Evolutionary conservation across 2,113 vertebrate species (phyloP), one percentile per base, ranked within the genome.

Genomic region (Urocolius indicus): DNA sequence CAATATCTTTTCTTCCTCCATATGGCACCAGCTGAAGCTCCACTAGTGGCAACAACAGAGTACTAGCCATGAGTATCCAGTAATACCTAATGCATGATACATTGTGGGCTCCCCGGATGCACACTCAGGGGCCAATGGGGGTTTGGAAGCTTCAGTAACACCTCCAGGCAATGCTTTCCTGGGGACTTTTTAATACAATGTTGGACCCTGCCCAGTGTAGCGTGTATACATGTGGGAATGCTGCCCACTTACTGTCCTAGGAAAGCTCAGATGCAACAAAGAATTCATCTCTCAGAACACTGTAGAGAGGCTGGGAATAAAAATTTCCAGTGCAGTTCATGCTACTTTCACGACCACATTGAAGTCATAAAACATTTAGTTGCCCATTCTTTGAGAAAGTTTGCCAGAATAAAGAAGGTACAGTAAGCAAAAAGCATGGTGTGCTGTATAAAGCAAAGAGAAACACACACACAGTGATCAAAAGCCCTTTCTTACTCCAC

Each of bases 101-200:
- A 26, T 15, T 38, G 34, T 6, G 3, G 27, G 6, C 9, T 75
- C 10, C 9, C 45, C 30, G 27, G 24, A 30, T 17, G 22, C 5
- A 15, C 20, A 55, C 2, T 5, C 2, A 2, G 9, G 6, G 4
- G 2, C 9, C 26, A 58, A 10, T 0, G 1, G 11, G 38, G n/a
- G 27, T 79, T 45, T 61, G n/a, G 24, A 92, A 79, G 13, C 41
- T n/a, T 71, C 43, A 67, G 34, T 32, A 62, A 36, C 13, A 72
- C 2, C 32, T 71, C 46, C 58, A 63, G 8, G 26, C 18, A 43
- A 24, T 41, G 11, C 38, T 71, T 68, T 69, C 21, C 10, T 61
- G 30, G 2, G 0, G 4, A 46, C 16, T 63, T 63, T 36, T 21
- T 4, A 24, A 18, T 4, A 12, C 0, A 1, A 66, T 3, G 2